phyloP scores from a whole-genome alignment of 2,113 vertebrate species.

The Condylura cristata region DNA sequence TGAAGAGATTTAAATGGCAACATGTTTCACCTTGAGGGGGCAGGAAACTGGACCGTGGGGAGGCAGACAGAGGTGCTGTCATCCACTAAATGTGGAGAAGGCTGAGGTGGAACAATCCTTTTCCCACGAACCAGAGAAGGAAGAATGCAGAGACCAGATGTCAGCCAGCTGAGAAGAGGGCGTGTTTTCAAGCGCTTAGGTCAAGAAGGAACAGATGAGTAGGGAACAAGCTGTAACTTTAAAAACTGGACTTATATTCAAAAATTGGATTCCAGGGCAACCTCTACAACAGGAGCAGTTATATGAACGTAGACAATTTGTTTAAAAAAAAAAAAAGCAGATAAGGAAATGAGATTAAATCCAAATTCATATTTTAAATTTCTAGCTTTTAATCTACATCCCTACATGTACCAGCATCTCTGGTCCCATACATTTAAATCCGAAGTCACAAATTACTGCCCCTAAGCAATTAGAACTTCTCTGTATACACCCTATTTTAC shows the following conservation, averaged over 20 bases:
- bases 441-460: not conserved
- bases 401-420: not conserved
- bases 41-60: rapidly evolving
- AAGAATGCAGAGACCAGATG: too few species aligned
- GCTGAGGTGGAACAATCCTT: not conserved
- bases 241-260: not conserved
- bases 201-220: not conserved
- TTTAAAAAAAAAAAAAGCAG: not conserved
- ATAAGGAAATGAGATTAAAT: not conserved
- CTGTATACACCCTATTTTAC: not conserved
- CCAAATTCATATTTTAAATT: not conserved
- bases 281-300: not conserved
- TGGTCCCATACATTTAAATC: not conserved
- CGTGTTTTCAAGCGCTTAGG: not conserved
- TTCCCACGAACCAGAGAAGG: not conserved
- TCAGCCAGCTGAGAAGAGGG: not conserved
- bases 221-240: not conserved
- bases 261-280: not conserved
- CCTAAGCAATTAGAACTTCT: not conserved
- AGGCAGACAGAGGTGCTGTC: not conserved
- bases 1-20: not conserved
- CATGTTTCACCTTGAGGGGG: not conserved
- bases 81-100: rapidly evolving
- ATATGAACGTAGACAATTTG: not conserved
- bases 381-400: not conserved